Base-by-base conservation (phyloP, 2,888 invertebrate genomes). In the Parnassius apollo region DNA sequence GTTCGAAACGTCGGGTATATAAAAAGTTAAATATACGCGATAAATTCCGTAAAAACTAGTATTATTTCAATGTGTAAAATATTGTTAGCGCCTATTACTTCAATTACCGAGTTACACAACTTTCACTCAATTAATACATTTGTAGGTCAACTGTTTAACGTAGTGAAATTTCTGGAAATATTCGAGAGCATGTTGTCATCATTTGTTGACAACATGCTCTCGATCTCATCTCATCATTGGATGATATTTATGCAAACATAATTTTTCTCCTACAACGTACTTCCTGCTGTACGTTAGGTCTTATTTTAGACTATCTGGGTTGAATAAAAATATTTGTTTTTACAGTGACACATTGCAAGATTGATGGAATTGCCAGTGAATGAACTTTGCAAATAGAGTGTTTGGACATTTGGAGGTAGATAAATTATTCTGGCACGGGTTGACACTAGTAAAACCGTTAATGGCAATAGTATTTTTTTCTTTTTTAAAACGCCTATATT, bases 341-440 rank as follows among this genome's bases (percentile, higher is more conserved):
- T 59, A 62, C 65, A 55, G 59, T 64, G 68, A 69, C 71, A 69
- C 68, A 70, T 65, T 69, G 68, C 66, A 77, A 76, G 76, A 78
- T 77, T 78, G 76, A 78, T 78, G 73, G 74, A 74, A 69, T 69
- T 63, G 65, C 69, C 69, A 68, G 75, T 76, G 74, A 78, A 77
- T 74, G 76, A 75, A 75, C 76, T 76, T 65, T 63, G 69, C 65
- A 75, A 77, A 77, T 75, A 74, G 68, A 69, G 65, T 61, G 44
- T 54, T 59, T 66, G 65, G 66, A 69, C 18, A 65, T 69, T 71
- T 68, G 57, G 67, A 57, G 57, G 63, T 59, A 69, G 68, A 72
- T 71, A 70, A 69, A 73, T 71, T 66, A 71, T 68, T 46, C 59
- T 18, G 66, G 58, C 35, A 35, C 66, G 59, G 58, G 66, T 66